Evolutionary conservation across 2,113 vertebrate species (phyloP), one percentile per base, ranked within the genome.

Genomic region (Pogonocichla stellata): DNA sequence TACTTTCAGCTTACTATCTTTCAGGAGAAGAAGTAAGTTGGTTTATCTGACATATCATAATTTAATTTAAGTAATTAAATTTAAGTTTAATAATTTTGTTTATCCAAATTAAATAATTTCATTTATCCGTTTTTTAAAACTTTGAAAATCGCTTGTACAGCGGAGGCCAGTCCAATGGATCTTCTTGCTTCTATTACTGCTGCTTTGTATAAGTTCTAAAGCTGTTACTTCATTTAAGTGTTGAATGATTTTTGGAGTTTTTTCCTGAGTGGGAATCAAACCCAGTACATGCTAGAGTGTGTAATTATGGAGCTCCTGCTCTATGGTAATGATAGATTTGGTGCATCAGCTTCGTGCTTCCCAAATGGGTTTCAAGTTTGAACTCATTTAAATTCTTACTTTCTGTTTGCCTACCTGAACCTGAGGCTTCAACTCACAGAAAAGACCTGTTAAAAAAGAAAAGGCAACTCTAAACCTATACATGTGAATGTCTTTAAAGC

Each of bases 1-100:
- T 99, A 6, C 99, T 99, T 86, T 99, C 99, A 36, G 99, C 99
- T 34, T 99, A 99, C 97, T 99, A 99, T 96, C 98, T 99, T 95
- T 99, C 99, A 74, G 99, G 99, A 89, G 99, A 99, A 98, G 99
- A 99, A 98, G 99, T 99, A 98, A 98, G 98, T 82, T 83, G 20
- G 4, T 47, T 86, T 72, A 43, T 80, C 14, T 88, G 29, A 73
- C 25, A 20, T 58, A 73, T 28, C 14, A 11, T 73, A 22, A 42
- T 62, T 33, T 80, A 73, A 60, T 45, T 45, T 45, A 82, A 62
- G 14, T 40, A 36, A 53, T 20, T 58, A 34, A 61, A 26, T 72
- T 67, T 48, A 38, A 47, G 8, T 58, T 67, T 80, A 93, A 11
- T 60, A 6, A 24, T 69, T 80, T 69, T 60, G 24, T 86, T 86